Evolutionary conservation across 2,797 vertebrate genomes (phyloP).

Genomic region (Betta splendens): DNA sequence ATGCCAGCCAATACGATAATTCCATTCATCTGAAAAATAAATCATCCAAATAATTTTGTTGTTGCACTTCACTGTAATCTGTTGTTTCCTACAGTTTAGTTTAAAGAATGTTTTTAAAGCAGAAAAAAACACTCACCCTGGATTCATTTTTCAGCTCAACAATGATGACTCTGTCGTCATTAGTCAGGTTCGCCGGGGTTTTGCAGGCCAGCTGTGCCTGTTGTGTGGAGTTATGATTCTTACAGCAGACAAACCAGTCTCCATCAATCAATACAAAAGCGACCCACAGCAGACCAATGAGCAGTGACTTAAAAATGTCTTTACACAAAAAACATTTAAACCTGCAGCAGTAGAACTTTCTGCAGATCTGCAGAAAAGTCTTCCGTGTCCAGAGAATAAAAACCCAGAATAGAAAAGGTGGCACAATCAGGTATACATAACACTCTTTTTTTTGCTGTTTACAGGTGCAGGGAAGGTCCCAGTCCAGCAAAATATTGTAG

Average conservation of each 20-base stretch:
- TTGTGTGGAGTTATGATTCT: neutral
- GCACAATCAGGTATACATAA: neutral
- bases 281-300: neutral
- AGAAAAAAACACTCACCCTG: neutral
- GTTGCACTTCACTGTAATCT: no score
- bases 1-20: no score
- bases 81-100: no score
- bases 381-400: neutral
- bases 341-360: no score
- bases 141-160: slow-evolving; percentile 2
- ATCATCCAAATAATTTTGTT: neutral
- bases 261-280: rapidly evolving
- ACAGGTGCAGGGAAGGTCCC: neutral
- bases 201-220: neutral
- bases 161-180: neutral
- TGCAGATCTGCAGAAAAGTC: slow-evolving; percentile 1
- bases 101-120: neutral
- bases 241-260: slow-evolving; percentile 7
- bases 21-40: no score
- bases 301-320: neutral
- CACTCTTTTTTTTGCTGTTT: slow-evolving; percentile 9
- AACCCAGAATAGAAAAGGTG: neutral
- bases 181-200: neutral
- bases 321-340: neutral
- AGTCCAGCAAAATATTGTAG: neutral